A percentile compares a stretch with the other conserved stretches of the same genome.
These are phyloP conservation scores for Cylloceria caligata DNA, from an alignment of 2,888 invertebrate genomes.

Conservation along the genomic window DNA sequence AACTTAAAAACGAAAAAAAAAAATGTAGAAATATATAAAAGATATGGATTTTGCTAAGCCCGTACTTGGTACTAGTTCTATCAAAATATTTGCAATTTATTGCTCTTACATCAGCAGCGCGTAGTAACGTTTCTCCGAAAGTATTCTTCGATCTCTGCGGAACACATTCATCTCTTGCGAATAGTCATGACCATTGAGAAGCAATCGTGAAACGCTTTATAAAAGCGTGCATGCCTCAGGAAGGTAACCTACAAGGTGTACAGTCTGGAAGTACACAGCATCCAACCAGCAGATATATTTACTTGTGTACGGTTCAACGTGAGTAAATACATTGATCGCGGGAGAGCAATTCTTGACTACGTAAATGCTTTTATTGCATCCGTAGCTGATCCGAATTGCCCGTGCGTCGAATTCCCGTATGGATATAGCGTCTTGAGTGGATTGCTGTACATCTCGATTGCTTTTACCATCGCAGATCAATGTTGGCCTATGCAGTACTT, in stretches of 20 bases:
- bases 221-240: conserved; percentile 1
- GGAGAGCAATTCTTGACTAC: conserved; percentile 22
- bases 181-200: conserved; percentile 13
- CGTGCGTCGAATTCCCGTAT: conserved; percentile 43
- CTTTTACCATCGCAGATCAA: conserved; percentile 21
- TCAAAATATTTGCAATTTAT: not conserved
- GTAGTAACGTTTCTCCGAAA: not conserved
- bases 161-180: not conserved
- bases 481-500: conserved; percentile 7
- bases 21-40: not conserved
- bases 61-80: no score
- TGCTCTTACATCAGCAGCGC: not conserved
- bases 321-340: conserved; percentile 38
- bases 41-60: no score
- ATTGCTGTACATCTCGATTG: conserved; percentile 33
- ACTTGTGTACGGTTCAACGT: conserved; percentile 20
- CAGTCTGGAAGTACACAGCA: conserved; percentile 2
- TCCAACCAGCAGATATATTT: conserved; percentile 31
- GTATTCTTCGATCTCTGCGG: not conserved
- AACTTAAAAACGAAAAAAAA: no score
- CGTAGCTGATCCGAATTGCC: conserved; percentile 21
- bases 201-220: conserved; percentile 4
- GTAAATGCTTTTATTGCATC: conserved; percentile 17
- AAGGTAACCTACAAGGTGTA: conserved; percentile 12
- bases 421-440: conserved; percentile 47